Evolutionary conservation across 2,113 vertebrate genomes (phyloP).

Genomic region (Protobothrops mucrosquamatus): DNA sequence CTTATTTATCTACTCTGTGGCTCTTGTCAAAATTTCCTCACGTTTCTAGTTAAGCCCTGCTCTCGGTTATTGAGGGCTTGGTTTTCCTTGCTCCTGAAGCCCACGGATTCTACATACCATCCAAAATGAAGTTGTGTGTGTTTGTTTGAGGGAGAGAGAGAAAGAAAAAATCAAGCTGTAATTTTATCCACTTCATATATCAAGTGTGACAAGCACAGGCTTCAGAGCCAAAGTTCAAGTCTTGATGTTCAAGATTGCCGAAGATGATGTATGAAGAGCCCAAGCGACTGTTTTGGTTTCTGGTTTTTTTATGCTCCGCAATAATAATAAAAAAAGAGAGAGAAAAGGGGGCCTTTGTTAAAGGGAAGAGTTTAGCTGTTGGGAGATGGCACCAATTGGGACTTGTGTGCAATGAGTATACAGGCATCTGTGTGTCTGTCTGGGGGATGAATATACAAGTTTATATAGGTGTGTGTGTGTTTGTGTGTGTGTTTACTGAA

Average conservation of each 20-base stretch:
- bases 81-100: conserved; percentile 51
- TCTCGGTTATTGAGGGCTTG: conserved; percentile 33
- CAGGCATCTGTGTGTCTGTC: background rate
- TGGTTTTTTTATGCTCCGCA: conserved; percentile 57
- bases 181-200: conserved; percentile 68
- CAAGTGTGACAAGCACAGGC: conserved; percentile 62
- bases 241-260: conserved; percentile 52
- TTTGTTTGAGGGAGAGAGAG: background rate
- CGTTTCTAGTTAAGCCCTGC: conserved; percentile 60
- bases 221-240: conserved; percentile 43
- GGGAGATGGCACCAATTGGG: conserved; percentile 35
- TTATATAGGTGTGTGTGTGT: too few species aligned
- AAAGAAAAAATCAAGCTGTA: conserved; percentile 50
- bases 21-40: conserved; percentile 65
- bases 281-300: conserved; percentile 55
- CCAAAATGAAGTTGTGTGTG: conserved; percentile 32
- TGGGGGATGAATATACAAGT: accelerated
- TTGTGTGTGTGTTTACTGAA: too few species aligned
- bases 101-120: conserved; percentile 60
- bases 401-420: background rate
- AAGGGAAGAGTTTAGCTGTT: conserved; percentile 25
- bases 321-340: conserved; percentile 59
- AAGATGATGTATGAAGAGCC: conserved; percentile 61
- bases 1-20: conserved; percentile 67
- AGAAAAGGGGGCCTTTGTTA: conserved; percentile 51